phyloP scores from a whole-genome alignment of 23 tunicate species.

The Phallusia fumigata region DNA sequence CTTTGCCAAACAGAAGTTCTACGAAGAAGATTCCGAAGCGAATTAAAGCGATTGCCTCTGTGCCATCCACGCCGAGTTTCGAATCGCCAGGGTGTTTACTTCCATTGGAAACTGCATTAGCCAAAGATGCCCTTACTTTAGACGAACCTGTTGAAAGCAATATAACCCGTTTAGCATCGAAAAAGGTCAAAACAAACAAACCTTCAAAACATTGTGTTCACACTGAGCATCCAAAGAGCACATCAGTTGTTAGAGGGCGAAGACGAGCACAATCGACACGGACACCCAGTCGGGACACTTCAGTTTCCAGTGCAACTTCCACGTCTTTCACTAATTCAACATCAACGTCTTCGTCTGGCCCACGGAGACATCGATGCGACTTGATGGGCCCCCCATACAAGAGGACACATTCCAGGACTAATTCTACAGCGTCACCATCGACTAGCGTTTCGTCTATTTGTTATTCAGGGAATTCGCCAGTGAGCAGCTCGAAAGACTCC shows the following conservation, averaged over 20 bases:
- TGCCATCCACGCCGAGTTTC: neutral
- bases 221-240: neutral
- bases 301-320: neutral
- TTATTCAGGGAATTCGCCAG: neutral
- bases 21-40: neutral
- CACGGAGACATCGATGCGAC: neutral
- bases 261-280: neutral
- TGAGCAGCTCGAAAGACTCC: neutral
- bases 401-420: neutral
- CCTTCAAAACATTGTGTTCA: neutral
- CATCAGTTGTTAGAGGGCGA: neutral
- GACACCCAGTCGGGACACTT: neutral
- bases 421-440: neutral
- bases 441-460: neutral
- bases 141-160: no score
- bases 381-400: neutral
- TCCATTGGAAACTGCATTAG: neutral
- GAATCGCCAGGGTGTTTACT: neutral
- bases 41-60: neutral
- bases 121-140: neutral
- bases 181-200: neutral
- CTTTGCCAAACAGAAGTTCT: neutral
- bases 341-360: slow-evolving; percentile 4
- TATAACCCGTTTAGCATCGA: no score
- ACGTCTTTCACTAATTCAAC: neutral